Conservation (phyloP, 2,888 invertebrate genomes). For the Tineola bisselliella region DNA sequence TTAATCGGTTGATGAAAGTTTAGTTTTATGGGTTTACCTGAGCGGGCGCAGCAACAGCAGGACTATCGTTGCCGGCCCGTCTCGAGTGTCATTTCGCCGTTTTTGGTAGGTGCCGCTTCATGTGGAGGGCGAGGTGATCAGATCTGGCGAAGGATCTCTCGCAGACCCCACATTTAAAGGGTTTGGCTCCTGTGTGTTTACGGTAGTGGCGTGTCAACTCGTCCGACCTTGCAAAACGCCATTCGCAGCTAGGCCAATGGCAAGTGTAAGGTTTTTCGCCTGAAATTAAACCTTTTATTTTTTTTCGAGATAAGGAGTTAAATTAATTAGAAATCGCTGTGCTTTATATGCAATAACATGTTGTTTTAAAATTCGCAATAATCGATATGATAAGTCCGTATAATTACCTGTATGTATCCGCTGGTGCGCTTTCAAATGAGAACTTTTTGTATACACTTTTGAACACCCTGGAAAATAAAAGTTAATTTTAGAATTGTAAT, state of each 20-base stretch:
- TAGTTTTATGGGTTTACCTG: constrained; percentile 36
- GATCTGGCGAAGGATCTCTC: constrained; percentile 95
- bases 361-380: not conserved
- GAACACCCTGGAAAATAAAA: constrained; percentile 80
- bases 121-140: constrained; percentile 95
- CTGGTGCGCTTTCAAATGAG: constrained; percentile 97
- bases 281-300: constrained; percentile 43
- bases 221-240: constrained; percentile 96
- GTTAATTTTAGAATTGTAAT: not conserved
- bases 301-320: not conserved
- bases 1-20: no score
- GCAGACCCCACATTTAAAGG: constrained; percentile 95
- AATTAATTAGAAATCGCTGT: not conserved
- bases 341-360: not conserved
- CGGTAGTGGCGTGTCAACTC: constrained; percentile 96
- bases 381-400: not conserved
- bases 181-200: constrained; percentile 97
- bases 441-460: constrained; percentile 98
- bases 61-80: constrained; percentile 54
- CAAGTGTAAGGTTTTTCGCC: constrained; percentile 98
- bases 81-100: constrained; percentile 73
- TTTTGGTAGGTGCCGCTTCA: constrained; percentile 96
- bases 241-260: constrained; percentile 98
- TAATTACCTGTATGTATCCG: constrained; percentile 94
- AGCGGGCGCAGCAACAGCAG: constrained; percentile 37